Percentiles rank a stretch among this genome's conserved stretches.
These are phyloP conservation scores for Meloidogyne hapla DNA, from an alignment of 1,140 invertebrate genomes.

Conservation along the genomic window DNA sequence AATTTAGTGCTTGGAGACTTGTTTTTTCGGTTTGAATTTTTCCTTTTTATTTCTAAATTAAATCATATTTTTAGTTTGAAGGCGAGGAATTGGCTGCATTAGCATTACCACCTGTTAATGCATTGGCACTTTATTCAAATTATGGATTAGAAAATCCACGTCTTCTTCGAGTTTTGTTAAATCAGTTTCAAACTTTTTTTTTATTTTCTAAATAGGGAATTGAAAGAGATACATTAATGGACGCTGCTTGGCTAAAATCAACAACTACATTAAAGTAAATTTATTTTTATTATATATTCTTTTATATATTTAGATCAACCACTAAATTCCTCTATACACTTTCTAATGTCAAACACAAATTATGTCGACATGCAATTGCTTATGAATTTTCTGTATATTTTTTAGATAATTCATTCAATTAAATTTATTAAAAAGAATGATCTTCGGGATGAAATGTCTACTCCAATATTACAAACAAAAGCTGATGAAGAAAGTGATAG, in stretches of 20 bases:
- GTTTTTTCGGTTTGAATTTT: slow-evolving; percentile 33
- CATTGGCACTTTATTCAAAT: slow-evolving; percentile 28
- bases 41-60: slow-evolving; percentile 11
- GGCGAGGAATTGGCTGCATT: slow-evolving; percentile 39
- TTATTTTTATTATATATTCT: neutral
- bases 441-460: slow-evolving; percentile 42
- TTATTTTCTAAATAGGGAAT: slow-evolving; percentile 18
- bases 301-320: neutral
- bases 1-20: slow-evolving; percentile 33
- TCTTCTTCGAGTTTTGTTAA: slow-evolving; percentile 9
- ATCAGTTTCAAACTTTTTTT: neutral
- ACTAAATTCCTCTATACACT: slow-evolving; percentile 43
- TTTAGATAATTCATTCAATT: neutral
- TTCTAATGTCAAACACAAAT: slow-evolving; percentile 19
- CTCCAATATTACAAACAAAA: slow-evolving; percentile 36
- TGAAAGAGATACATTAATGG: slow-evolving; percentile 27
- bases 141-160: slow-evolving; percentile 26
- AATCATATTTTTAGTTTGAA: slow-evolving; percentile 29
- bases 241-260: slow-evolving; percentile 27
- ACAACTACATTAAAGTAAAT: slow-evolving; percentile 13
- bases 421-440: slow-evolving; percentile 22
- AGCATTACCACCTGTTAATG: slow-evolving; percentile 8
- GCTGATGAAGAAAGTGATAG: slow-evolving; percentile 40
- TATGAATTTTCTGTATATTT: slow-evolving; percentile 39
- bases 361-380: slow-evolving; percentile 39